These are phyloP conservation scores for Pholis gunnellus DNA, from an alignment of 2,113 vertebrate genomes.

Conservation along the genomic window DNA sequence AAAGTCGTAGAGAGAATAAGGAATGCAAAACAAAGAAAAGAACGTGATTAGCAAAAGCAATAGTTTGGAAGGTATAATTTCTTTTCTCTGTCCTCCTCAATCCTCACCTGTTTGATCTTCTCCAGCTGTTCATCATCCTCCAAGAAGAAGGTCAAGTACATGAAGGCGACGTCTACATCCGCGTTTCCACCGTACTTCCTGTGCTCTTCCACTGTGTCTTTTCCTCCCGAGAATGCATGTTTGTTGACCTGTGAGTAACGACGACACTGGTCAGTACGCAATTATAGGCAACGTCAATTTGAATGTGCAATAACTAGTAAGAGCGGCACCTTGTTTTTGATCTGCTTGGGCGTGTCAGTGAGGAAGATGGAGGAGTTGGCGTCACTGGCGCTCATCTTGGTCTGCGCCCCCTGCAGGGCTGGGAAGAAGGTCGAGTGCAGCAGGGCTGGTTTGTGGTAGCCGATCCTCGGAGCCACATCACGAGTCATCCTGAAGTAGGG, in stretches of 20 bases:
- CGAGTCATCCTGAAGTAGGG: constrained; percentile 99
- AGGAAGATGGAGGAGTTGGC: constrained; percentile 97
- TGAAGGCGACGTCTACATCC: constrained; percentile 94
- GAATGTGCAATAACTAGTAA: neutral
- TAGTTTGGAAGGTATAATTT: neutral
- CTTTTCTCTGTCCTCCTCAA: neutral
- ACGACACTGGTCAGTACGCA: neutral
- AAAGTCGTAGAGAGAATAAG: neutral
- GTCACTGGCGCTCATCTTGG: constrained; percentile 98
- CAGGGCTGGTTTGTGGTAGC: constrained; percentile 93
- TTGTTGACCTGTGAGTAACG: constrained; percentile 90
- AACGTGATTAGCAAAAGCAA: neutral
- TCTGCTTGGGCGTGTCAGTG: constrained; percentile 95
- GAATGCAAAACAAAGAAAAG: neutral
- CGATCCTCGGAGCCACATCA: constrained; percentile 94
- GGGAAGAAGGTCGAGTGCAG: constrained; percentile 97
- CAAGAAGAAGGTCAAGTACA: constrained; percentile 98
- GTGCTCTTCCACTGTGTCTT: constrained; percentile 96
- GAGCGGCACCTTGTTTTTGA: constrained; percentile 92
- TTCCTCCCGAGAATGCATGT: constrained; percentile 96
- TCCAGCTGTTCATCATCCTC: constrained; percentile 94
- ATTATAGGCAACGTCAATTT: neutral
- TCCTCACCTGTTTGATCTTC: constrained; percentile 91
- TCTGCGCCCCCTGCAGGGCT: constrained; percentile 96
- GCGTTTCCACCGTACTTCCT: constrained; percentile 91